Percentiles rank a stretch among this genome's conserved stretches.
phyloP scores from a whole-genome alignment of 2,113 vertebrate genomes.

The Toxostoma redivivum region DNA sequence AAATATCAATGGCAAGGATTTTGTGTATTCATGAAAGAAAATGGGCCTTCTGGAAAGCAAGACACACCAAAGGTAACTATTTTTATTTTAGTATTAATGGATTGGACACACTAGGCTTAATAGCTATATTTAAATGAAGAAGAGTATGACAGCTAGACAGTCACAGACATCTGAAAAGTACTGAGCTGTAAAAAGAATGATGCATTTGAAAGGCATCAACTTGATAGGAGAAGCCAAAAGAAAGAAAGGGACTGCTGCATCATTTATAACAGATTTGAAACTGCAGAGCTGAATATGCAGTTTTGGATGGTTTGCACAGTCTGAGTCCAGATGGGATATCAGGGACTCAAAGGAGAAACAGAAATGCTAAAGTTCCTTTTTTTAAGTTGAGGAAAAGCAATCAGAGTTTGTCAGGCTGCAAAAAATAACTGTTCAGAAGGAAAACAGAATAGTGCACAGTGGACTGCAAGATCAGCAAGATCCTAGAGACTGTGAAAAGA shows the following conservation, averaged over 20 bases:
- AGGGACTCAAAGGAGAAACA: constrained; percentile 13
- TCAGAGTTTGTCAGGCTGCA: neutral
- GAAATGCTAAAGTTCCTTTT: neutral
- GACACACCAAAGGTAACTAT: neutral
- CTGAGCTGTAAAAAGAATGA: neutral
- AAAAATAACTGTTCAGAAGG: neutral
- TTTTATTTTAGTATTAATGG: neutral
- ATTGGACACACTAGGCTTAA: neutral
- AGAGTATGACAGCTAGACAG: neutral
- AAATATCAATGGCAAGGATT: neutral
- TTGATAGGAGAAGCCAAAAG: neutral
- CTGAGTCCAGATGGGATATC: neutral
- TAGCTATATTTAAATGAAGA: neutral
- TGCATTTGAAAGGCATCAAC: neutral
- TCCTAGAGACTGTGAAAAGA: neutral
- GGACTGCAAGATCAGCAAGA: neutral
- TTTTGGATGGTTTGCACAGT: neutral
- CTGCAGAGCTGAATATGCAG: neutral
- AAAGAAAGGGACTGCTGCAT: neutral
- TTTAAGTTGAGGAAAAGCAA: neutral
- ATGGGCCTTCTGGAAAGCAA: constrained; percentile 4
- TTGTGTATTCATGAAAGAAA: neutral
- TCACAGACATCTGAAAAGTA: neutral
- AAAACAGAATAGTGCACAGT: neutral
- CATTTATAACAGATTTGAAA: neutral